Percentiles rank a stretch among this genome's conserved stretches.
Conservation (phyloP, 2,888 invertebrate species). For the Venusia cambrica region DNA sequence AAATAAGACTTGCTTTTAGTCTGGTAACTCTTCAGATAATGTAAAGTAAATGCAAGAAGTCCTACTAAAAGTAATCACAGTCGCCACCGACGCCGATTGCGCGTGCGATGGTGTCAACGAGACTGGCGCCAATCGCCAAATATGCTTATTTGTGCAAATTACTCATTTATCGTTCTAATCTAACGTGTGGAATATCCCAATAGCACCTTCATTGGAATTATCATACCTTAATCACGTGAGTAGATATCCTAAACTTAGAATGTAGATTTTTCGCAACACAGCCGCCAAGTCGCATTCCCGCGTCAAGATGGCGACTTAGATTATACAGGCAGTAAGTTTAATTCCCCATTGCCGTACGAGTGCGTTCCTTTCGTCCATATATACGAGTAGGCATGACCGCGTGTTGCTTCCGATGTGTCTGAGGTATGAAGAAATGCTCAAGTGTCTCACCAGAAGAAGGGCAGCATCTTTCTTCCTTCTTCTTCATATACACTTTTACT, state of each 20-base stretch:
- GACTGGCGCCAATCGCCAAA: slow-evolving; percentile 46
- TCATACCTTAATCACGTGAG: slow-evolving; percentile 8
- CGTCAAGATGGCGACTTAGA: slow-evolving; percentile 22
- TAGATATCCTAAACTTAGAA: slow-evolving; percentile 9
- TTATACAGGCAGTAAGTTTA: slow-evolving; percentile 24
- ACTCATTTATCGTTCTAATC: slow-evolving; percentile 37
- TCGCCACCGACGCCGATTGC: slow-evolving; percentile 31
- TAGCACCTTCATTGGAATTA: slow-evolving; percentile 4
- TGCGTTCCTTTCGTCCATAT: slow-evolving; percentile 23
- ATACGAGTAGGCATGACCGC: slow-evolving; percentile 21
- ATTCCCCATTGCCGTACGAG: slow-evolving; percentile 25
- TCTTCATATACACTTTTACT: no score
- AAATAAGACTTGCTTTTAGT: neutral
- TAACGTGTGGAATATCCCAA: slow-evolving; percentile 20
- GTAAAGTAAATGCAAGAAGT: slow-evolving; percentile 20
- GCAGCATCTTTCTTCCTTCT: no score
- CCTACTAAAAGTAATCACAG: slow-evolving; percentile 10
- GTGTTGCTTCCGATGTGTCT: slow-evolving; percentile 26
- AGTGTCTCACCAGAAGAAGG: no score
- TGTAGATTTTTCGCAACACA: slow-evolving; percentile 13
- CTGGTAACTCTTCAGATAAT: neutral
- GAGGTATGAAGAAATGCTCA: no score
- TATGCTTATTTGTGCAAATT: slow-evolving; percentile 37
- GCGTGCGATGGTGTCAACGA: slow-evolving; percentile 34
- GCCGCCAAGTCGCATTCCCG: slow-evolving; percentile 20